These are phyloP conservation scores for Syngnathoides biaculeatus DNA, from an alignment of 2,113 vertebrate genomes.

Conservation along the genomic window DNA sequence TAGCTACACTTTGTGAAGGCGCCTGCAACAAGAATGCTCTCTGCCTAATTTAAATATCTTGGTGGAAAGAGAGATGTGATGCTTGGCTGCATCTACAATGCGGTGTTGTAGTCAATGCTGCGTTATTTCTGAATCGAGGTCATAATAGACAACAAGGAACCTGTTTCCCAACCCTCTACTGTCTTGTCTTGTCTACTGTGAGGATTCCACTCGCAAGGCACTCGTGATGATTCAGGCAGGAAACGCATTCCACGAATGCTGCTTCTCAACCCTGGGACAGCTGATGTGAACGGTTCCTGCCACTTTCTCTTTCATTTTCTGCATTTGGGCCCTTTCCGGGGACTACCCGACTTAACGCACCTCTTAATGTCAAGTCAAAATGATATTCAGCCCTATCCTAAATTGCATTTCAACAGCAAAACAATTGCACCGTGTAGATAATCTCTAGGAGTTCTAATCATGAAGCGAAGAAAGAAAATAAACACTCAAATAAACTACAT, in stretches of 20 bases:
- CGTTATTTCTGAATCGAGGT: slow-evolving; percentile 61
- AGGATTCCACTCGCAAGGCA: slow-evolving; percentile 43
- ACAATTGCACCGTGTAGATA: background rate
- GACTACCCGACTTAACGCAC: background rate
- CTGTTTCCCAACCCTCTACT: slow-evolving; percentile 39
- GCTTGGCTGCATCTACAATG: slow-evolving; percentile 28
- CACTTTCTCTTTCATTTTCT: background rate
- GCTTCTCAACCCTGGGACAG: slow-evolving; percentile 7
- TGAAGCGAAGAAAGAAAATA: background rate
- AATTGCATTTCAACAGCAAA: background rate
- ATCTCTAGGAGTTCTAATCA: background rate
- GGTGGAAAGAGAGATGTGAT: slow-evolving; percentile 20
- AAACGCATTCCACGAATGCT: slow-evolving; percentile 19
- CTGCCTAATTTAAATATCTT: slow-evolving; percentile 20
- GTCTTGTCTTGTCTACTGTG: slow-evolving; percentile 30
- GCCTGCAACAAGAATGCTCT: background rate
- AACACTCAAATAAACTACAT: background rate
- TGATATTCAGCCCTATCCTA: background rate
- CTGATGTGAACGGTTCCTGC: background rate
- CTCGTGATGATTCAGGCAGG: slow-evolving; percentile 35
- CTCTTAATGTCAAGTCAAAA: background rate
- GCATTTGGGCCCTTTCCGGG: background rate
- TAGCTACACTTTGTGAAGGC: background rate
- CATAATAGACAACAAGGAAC: slow-evolving; percentile 57
- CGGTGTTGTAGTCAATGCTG: slow-evolving; percentile 25